Evolutionary conservation across 2,888 invertebrate genomes (phyloP), one percentile per base, ranked within the genome.

Genomic region (Scaptomyza flava): DNA sequence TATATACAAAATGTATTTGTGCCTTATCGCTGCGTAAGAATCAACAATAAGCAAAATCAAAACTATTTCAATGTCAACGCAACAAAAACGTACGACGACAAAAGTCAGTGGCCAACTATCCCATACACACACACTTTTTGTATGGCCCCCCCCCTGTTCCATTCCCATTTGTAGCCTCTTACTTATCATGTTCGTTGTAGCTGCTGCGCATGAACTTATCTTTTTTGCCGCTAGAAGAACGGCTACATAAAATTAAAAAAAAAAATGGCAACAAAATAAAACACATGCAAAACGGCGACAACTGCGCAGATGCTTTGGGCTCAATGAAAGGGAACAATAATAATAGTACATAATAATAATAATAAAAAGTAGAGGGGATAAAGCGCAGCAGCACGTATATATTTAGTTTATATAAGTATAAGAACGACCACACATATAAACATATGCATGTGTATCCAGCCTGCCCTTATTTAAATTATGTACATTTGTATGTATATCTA

Each of bases 11-110:
- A 72, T 61, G 70, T 82, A 65, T 81, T 78, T 76, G 54, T 74
- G 88, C 66, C 87, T 84, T 84, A 89, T 89, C 87, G 82, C 79
- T 74, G 87, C 74, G 79, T 77, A 74, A 68, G 73, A 85, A 84
- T 89, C 89, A 82, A 87, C 87, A 87, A 87, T 72, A 57, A 73
- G 43, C 51, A 68, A 73, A 74, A 69, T 71, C 66, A 68, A 88
- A 83, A 83, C 84, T 79, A 87, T 85, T 89, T 89, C 85, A 85
- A 85, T 89, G 89, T 89, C 89, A 85, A 89, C 85, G 83, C 76
- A 41, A 17, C 8, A 8, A 14, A 68, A 61, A 56, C 63, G 60
- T 42, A 72, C 51, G 50, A 72, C 51, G 50, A 64, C 69, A 64
- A 79, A 81, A 86, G 79, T 81, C 81, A 70, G 87, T 84, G 79